A percentile compares a stretch with the other conserved stretches of the same genome.
Conservation (phyloP, 2,113 vertebrate genomes). For the Oenanthe oenanthe region DNA sequence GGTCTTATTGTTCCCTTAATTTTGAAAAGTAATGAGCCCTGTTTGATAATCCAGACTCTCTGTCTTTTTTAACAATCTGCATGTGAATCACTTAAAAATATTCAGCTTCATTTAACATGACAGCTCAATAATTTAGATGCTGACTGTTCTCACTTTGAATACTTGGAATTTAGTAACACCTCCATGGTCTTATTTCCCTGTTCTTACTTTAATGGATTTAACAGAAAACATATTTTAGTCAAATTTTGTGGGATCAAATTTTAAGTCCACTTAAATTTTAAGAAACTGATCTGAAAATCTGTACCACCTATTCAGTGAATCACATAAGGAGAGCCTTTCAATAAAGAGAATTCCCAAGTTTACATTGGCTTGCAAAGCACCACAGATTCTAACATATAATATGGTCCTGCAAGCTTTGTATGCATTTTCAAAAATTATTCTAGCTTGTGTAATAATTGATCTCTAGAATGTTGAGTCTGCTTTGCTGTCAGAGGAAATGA, state of each 20-base stretch:
- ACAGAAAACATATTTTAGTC: neutral
- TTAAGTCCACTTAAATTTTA: neutral
- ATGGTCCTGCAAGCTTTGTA: neutral
- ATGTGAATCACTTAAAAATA: conserved; percentile 11
- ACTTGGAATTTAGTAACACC: neutral
- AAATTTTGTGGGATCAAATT: neutral
- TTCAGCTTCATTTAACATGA: conserved; percentile 8
- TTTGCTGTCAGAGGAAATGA: neutral
- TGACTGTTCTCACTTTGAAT: neutral
- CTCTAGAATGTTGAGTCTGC: neutral
- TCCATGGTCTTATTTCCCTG: neutral
- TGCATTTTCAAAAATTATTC: neutral
- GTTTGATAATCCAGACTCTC: neutral
- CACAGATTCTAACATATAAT: neutral
- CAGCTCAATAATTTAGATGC: conserved; percentile 13
- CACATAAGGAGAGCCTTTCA: neutral
- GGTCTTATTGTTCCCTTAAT: neutral
- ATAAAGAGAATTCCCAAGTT: neutral
- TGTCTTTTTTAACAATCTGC: neutral
- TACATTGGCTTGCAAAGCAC: neutral
- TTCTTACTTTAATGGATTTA: neutral
- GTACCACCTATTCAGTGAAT: neutral
- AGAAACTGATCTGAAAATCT: neutral
- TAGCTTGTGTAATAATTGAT: neutral
- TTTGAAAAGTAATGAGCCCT: neutral